A percentile compares a stretch with the other conserved stretches of the same genome.
These are phyloP conservation scores for Diadegma fenestrale DNA, from an alignment of 2,888 invertebrate genomes.

Conservation along the genomic window DNA sequence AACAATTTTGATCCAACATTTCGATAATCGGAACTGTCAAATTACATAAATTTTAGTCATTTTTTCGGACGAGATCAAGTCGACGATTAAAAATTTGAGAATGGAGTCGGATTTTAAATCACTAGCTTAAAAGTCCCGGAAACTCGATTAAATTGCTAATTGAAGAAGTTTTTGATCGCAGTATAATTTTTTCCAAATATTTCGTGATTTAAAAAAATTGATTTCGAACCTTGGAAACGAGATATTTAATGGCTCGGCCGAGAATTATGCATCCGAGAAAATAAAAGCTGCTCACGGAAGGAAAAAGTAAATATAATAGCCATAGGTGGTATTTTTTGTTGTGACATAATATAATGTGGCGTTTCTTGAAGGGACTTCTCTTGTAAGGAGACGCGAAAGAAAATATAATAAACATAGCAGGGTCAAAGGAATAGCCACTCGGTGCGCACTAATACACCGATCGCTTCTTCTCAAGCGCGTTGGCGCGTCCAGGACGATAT, in stretches of 20 bases:
- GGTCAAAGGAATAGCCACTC: slow-evolving; percentile 1
- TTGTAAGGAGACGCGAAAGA: slow-evolving; percentile 27
- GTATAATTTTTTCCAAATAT: not conserved
- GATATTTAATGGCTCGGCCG: not conserved
- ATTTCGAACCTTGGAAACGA: not conserved
- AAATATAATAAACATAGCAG: slow-evolving; percentile 47
- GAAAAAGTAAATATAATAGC: not conserved
- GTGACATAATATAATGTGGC: slow-evolving; percentile 2
- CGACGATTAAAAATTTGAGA: not conserved
- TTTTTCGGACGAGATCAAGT: not conserved
- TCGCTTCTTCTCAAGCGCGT: slow-evolving; percentile 41
- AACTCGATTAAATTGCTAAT: too few species aligned
- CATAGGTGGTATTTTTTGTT: slow-evolving; percentile 1
- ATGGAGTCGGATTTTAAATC: not conserved
- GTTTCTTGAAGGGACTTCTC: slow-evolving; percentile 21
- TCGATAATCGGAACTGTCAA: not conserved
- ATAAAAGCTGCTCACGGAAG: too few species aligned
- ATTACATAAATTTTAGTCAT: not conserved
- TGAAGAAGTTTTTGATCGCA: not conserved
- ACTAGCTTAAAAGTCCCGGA: too few species aligned
- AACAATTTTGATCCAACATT: not conserved
- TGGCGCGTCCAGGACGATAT: slow-evolving; percentile 59
- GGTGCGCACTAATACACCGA: slow-evolving; percentile 25
- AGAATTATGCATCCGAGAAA: not conserved
- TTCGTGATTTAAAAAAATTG: not conserved